A percentile compares a stretch with the other conserved stretches of the same genome.
Evolutionary conservation across 1,140 invertebrate species (phyloP).

Genomic region (Nilaparvata lugens): DNA sequence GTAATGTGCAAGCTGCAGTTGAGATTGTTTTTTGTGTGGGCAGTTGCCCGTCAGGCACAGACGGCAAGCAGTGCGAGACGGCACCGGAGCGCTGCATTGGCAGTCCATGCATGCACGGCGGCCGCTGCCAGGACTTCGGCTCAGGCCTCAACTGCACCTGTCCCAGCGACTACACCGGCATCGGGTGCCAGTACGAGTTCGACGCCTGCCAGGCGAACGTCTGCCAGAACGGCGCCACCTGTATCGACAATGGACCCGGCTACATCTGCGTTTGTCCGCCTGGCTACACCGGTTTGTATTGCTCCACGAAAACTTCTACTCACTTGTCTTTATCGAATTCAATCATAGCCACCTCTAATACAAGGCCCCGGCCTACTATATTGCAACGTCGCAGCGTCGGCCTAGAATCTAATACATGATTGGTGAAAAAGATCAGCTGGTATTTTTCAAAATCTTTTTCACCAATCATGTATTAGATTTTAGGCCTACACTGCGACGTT

Average conservation of each 20-base stretch:
- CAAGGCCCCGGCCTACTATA: no score
- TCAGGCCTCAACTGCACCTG: constrained; percentile 92
- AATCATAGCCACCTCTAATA: no score
- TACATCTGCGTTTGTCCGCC: constrained; percentile 80
- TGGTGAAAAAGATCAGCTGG: no score
- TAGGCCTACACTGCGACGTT: no score
- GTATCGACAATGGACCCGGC: constrained; percentile 70
- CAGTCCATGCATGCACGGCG: constrained; percentile 91
- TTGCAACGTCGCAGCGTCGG: no score
- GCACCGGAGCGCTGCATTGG: constrained; percentile 92
- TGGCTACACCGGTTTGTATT: constrained; percentile 55
- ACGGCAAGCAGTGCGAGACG: constrained; percentile 90
- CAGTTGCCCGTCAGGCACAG: constrained; percentile 84
- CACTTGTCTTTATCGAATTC: no score
- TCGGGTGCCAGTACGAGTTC: constrained; percentile 89
- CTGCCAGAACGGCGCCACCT: constrained; percentile 89
- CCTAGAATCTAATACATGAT: no score
- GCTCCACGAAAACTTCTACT: no score
- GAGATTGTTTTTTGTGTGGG: background rate
- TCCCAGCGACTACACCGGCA: constrained; percentile 70
- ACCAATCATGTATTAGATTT: no score
- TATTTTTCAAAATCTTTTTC: no score
- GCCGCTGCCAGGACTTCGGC: constrained; percentile 88
- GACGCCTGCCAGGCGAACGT: constrained; percentile 79
- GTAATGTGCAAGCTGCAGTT: no score